Percentiles rank a stretch among this genome's conserved stretches.
Evolutionary conservation across 2,113 vertebrate genomes (phyloP).

Genomic region (Vombatus ursinus): DNA sequence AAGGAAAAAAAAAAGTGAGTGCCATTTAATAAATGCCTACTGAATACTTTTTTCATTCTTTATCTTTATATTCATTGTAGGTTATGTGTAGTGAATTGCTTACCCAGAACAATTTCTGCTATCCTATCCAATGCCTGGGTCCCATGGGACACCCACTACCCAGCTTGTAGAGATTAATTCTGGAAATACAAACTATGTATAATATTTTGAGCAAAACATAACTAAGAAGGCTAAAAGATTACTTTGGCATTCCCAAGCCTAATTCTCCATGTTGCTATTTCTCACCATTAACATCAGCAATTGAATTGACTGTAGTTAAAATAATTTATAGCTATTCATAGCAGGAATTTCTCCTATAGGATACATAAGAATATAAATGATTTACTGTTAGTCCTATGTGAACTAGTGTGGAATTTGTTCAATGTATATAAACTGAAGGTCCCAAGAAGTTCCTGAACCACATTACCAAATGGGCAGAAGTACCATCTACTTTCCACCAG

Average conservation of each 20-base stretch:
- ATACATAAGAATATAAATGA: background rate
- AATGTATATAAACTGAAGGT: background rate
- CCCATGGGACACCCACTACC: background rate
- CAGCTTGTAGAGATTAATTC: background rate
- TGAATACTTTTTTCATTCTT: background rate
- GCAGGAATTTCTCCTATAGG: background rate
- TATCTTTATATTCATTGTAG: background rate
- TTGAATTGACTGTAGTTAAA: background rate
- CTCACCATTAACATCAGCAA: background rate
- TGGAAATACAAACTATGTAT: background rate
- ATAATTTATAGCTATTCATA: background rate
- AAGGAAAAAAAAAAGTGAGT: too few species aligned
- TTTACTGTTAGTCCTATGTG: background rate
- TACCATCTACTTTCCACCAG: background rate
- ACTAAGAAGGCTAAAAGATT: background rate
- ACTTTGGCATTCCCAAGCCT: background rate
- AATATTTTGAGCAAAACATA: background rate
- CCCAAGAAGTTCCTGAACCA: background rate
- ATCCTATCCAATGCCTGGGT: background rate
- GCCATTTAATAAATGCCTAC: background rate
- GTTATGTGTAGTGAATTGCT: background rate
- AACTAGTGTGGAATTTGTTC: background rate
- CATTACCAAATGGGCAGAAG: background rate
- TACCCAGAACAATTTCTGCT: background rate
- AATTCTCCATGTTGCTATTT: background rate